Percentiles rank a stretch among this genome's conserved stretches.
phyloP scores from a whole-genome alignment of 1,140 invertebrate genomes.

The Pentalonia nigronervosa region DNA sequence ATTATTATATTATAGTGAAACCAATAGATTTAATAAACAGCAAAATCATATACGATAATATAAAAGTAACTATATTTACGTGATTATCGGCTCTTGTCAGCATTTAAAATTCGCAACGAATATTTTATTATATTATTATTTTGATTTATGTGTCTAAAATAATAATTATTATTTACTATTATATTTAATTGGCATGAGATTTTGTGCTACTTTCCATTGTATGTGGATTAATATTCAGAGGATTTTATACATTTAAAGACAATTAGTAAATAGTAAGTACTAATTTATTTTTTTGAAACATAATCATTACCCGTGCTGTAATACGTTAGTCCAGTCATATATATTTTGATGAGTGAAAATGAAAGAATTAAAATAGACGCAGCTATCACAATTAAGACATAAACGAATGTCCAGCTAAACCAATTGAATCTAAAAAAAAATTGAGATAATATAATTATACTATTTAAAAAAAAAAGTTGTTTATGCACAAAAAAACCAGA shows the following conservation, averaged over 20 bases:
- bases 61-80: background rate
- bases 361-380: constrained; percentile 46
- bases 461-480: background rate
- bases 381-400: constrained; percentile 27
- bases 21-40: background rate
- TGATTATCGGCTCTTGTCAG: background rate
- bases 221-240: background rate
- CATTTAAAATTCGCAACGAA: background rate
- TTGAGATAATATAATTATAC: background rate
- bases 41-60: background rate
- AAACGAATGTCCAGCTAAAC: constrained; percentile 44
- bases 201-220: too few relatives aligned
- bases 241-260: background rate
- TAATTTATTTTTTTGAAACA: background rate
- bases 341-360: constrained; percentile 50
- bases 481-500: too few relatives aligned
- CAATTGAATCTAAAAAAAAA: constrained; percentile 54
- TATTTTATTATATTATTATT: background rate
- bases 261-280: background rate
- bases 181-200: constrained; percentile 59
- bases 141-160: background rate
- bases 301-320: constrained; percentile 57
- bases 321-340: constrained; percentile 55
- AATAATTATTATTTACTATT: constrained; percentile 56
- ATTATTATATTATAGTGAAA: background rate